phyloP scores from a whole-genome alignment of 2,888 invertebrate species.

The Scaptomyza flava region DNA sequence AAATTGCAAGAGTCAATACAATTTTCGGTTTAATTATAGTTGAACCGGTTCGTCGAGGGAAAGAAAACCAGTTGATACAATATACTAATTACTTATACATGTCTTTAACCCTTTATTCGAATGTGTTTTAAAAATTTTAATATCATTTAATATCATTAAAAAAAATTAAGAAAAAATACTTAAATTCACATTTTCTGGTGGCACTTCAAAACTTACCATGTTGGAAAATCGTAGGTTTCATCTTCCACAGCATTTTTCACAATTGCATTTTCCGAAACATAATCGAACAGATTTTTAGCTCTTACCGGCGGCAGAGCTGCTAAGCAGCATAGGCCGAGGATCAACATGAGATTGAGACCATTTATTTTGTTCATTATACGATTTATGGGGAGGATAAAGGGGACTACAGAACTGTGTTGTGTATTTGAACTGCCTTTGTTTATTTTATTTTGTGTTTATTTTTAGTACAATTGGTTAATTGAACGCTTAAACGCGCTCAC shows the following conservation, averaged over 20 bases:
- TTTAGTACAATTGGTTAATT: conserved; percentile 15
- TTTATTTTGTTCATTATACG: conserved; percentile 34
- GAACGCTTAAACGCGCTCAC: conserved; percentile 25
- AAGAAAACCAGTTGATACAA: conserved; percentile 38
- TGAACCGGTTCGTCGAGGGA: conserved; percentile 37
- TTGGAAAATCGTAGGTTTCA: conserved; percentile 43
- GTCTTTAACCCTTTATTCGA: no score
- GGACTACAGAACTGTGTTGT: conserved; percentile 31
- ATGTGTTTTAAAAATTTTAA: background rate
- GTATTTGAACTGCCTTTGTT: background rate
- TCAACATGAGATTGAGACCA: conserved; percentile 19
- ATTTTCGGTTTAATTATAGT: conserved; percentile 6
- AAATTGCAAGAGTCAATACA: conserved; percentile 15
- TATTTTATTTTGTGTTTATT: background rate
- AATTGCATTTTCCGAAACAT: conserved; percentile 41
- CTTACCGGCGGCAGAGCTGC: conserved; percentile 32
- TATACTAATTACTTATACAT: background rate
- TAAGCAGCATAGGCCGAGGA: conserved; percentile 49
- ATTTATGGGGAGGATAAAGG: background rate
- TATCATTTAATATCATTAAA: no score
- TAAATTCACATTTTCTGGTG: background rate
- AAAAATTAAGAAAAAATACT: no score
- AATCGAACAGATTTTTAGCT: conserved; percentile 41
- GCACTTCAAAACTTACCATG: conserved; percentile 76
- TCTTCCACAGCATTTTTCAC: conserved; percentile 25